Conservation (phyloP, 1,140 invertebrate genomes). For the Charaxes varanes region DNA sequence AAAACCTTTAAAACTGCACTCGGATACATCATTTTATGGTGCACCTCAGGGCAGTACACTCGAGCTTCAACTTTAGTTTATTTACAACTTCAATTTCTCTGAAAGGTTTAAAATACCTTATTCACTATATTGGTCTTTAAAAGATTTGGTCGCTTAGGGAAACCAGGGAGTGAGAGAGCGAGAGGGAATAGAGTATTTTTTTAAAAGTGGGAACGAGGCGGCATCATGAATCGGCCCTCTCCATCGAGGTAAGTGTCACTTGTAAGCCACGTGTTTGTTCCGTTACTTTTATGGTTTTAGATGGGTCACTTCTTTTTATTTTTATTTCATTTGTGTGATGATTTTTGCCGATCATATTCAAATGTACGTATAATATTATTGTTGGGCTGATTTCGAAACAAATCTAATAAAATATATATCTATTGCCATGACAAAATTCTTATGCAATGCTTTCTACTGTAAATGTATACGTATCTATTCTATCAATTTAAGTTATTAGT, state of each 20-base stretch:
- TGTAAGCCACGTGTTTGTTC: slow-evolving; percentile 56
- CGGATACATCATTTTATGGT: slow-evolving; percentile 12
- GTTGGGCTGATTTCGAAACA: too few species aligned
- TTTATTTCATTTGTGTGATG: too few species aligned
- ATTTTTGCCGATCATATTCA: too few species aligned
- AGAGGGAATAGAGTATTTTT: slow-evolving; percentile 47
- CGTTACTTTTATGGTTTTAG: slow-evolving; percentile 41
- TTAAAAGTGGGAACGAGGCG: slow-evolving; percentile 70
- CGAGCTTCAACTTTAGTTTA: slow-evolving; percentile 13
- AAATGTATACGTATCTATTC: too few species aligned
- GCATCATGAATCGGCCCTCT: slow-evolving; percentile 48
- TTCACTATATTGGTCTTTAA: slow-evolving; percentile 6
- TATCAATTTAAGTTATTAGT: too few species aligned
- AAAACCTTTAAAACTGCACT: slow-evolving; percentile 22
- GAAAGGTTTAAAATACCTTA: slow-evolving; percentile 4
- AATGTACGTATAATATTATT: too few species aligned
- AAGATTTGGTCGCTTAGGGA: slow-evolving; percentile 18
- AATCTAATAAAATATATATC: too few species aligned
- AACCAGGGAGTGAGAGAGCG: slow-evolving; percentile 64
- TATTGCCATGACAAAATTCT: too few species aligned
- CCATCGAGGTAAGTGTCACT: slow-evolving; percentile 61
- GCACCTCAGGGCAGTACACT: slow-evolving; percentile 21
- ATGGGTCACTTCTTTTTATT: too few species aligned
- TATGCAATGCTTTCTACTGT: too few species aligned
- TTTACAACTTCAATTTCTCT: background rate